Base-by-base conservation (phyloP, 2,888 invertebrate species). In the Pollenia amentaria region DNA sequence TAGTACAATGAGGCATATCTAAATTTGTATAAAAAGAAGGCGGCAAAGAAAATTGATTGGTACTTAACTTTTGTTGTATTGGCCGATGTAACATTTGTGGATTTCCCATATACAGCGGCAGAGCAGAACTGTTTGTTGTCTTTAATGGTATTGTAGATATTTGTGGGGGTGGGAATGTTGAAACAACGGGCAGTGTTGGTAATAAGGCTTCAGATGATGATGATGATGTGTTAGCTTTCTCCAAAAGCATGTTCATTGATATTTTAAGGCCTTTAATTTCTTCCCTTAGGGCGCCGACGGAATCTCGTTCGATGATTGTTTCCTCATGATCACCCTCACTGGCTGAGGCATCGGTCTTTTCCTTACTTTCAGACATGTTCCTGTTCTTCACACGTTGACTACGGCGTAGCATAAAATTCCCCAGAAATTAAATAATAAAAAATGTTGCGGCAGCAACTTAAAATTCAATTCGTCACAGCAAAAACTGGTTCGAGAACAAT, bases 11-110 rank as follows among this genome's bases (percentile, higher is more conserved):
- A 53, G 53, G 53, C 18, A 53, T 53, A 57, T 57, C 21, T 57
- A 57, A 57, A 57, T 57, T 57, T 57, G 57, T 21, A 57, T 57
- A 57, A 21, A 21, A 21, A 4, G 57, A 57, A 18, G 57, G 21
- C 57, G 57, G 57, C 57, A 57, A 57, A 57, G 21, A 57, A 57
- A 57, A 57, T 57, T 57, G 57, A 57, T 57, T 57, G 12, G 21
- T 29, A 57, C 57, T 57, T 57, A 57, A 57, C 57, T 21, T 57
- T 57, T 57, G 57, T 57, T 57, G 57, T 21, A 57, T 57, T 21
- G 57, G 57, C 29, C 4, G 57, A 21, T 21, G 57, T 21, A 21
- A 57, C 4, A 29, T 21, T 53, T 53, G 51, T 53, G 1, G 51
- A 53, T n/a, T 53, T 53, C 16, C 1, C 29, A 29, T 29, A 29